Conservation (phyloP, 2,113 vertebrate genomes). For the Phyllostomus hastatus region DNA sequence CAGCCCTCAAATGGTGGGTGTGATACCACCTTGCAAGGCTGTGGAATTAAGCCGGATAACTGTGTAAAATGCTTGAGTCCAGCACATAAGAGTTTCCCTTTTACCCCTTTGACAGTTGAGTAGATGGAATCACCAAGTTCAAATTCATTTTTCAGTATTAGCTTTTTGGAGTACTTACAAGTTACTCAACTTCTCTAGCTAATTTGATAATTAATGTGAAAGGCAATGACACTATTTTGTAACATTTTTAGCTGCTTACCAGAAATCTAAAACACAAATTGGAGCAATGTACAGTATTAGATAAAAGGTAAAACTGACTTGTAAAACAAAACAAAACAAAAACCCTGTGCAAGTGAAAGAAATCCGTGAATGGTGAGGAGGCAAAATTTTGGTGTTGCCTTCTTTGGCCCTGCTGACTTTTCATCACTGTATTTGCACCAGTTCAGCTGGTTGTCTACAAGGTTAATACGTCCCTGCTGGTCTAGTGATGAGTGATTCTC, state of each 20-base stretch:
- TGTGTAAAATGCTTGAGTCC: background rate
- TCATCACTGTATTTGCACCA: background rate
- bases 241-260: background rate
- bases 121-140: background rate
- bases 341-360: background rate
- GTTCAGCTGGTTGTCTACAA: background rate
- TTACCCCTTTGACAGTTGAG: background rate
- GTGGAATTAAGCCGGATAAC: background rate
- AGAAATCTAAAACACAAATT: background rate
- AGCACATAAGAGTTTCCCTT: background rate
- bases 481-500: background rate
- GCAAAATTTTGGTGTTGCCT: background rate
- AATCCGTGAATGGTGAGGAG: background rate
- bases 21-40: background rate
- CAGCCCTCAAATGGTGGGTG: background rate
- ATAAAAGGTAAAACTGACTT: background rate
- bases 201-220: constrained; percentile 20
- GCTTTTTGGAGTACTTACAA: background rate
- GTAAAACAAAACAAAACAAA: background rate
- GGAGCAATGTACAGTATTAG: background rate
- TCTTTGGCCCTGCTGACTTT: background rate
- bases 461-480: background rate
- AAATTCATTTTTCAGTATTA: background rate
- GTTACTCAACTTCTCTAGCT: background rate
- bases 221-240: background rate